Evolutionary conservation across 2,888 invertebrate genomes (phyloP).

Genomic region (Mesorhabditis belari): DNA sequence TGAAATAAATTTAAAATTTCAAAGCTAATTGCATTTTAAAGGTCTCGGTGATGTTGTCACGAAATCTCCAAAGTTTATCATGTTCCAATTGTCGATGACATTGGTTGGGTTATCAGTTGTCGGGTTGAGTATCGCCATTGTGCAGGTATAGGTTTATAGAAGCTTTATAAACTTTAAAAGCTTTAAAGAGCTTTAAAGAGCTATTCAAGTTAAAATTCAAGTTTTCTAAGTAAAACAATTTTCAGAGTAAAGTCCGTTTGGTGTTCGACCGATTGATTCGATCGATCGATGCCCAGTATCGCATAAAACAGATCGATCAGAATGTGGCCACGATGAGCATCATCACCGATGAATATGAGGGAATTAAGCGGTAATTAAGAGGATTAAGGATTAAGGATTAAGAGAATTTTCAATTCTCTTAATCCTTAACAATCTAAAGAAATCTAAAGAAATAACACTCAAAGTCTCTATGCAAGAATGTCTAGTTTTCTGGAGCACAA

Average conservation of each 20-base stretch:
- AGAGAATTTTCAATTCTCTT: not conserved
- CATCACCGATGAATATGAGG: slow-evolving; percentile 36
- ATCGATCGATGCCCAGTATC: slow-evolving; percentile 35
- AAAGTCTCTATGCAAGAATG: too few species aligned
- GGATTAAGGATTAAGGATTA: not conserved
- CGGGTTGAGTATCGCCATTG: slow-evolving; percentile 34
- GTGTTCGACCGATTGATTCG: slow-evolving; percentile 36
- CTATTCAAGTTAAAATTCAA: not conserved
- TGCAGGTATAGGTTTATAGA: slow-evolving; percentile 27
- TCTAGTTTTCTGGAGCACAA: not conserved
- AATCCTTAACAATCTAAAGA: not conserved
- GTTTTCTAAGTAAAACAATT: not conserved
- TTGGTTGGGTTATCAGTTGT: slow-evolving; percentile 34
- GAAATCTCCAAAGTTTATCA: slow-evolving; percentile 38
- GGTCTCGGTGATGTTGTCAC: slow-evolving; percentile 40
- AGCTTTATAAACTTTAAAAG: not conserved
- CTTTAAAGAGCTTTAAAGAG: too few species aligned
- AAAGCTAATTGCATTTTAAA: not conserved
- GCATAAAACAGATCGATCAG: slow-evolving; percentile 33
- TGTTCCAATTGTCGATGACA: slow-evolving; percentile 36
- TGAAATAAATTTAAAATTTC: not conserved
- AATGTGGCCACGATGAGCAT: slow-evolving; percentile 38
- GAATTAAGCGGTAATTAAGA: slow-evolving; percentile 19
- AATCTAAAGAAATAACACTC: not conserved
- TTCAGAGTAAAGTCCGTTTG: slow-evolving; percentile 32